Evolutionary conservation across 2,113 vertebrate species (phyloP).

Genomic region (Chionis minor): DNA sequence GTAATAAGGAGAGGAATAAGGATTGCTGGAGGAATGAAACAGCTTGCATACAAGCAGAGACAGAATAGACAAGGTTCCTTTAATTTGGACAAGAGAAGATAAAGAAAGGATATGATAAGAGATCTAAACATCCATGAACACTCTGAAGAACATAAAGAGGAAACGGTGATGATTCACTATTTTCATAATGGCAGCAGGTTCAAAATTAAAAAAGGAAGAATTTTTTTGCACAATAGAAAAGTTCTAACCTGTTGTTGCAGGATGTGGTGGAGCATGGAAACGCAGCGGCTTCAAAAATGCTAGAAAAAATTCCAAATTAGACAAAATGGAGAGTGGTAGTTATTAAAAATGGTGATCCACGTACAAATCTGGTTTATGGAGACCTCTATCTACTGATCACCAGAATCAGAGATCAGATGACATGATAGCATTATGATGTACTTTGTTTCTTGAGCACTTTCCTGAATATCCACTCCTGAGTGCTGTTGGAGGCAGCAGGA

Average conservation of each 20-base stretch:
- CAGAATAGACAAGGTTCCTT: neutral
- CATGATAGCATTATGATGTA: neutral
- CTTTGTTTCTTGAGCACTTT: neutral
- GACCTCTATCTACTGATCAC: neutral
- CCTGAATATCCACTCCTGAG: neutral
- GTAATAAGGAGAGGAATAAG: neutral
- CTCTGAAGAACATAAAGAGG: neutral
- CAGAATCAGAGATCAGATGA: neutral
- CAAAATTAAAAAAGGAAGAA: neutral
- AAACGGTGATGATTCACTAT: slow-evolving; percentile 15
- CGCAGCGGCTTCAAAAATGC: neutral
- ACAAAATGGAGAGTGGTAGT: neutral
- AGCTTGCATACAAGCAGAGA: neutral
- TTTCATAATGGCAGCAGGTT: neutral
- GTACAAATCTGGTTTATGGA: neutral
- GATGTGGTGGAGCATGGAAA: neutral
- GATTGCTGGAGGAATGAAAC: neutral
- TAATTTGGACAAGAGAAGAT: neutral
- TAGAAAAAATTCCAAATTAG: neutral
- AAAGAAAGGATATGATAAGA: neutral
- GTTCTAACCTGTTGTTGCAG: neutral
- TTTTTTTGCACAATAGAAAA: neutral
- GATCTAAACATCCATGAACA: neutral
- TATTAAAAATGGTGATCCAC: neutral
- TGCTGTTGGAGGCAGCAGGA: neutral